Conservation (phyloP, 2,888 invertebrate species). For the Lycophotia porphyrea region DNA sequence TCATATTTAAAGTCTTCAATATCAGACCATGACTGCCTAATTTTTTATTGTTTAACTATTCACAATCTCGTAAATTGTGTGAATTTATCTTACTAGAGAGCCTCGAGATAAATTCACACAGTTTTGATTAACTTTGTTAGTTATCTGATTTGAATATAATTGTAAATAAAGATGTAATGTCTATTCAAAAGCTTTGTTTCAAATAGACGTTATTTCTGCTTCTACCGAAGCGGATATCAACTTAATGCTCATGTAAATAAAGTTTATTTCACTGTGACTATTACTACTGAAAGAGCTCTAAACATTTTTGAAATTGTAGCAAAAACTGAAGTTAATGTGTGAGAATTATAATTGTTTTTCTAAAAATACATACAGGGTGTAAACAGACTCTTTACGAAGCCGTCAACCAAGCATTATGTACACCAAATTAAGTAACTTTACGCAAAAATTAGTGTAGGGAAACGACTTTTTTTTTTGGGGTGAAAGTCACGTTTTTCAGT, state of each 20-base stretch:
- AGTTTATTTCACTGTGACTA: background rate
- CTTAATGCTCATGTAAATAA: background rate
- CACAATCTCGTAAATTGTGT: background rate
- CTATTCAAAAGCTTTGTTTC: background rate
- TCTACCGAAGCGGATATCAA: background rate
- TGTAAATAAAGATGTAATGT: background rate
- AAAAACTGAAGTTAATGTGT: background rate
- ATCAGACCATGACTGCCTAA: too few relatives aligned
- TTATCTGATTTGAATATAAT: slow-evolving; percentile 1
- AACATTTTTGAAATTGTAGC: background rate
- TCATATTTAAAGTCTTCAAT: too few relatives aligned
- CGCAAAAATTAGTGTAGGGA: too few relatives aligned
- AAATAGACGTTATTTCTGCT: background rate
- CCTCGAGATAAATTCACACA: background rate
- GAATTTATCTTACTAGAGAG: background rate
- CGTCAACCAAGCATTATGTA: too few relatives aligned
- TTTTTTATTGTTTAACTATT: background rate
- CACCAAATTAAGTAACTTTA: too few relatives aligned
- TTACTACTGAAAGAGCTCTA: background rate
- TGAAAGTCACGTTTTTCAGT: too few relatives aligned
- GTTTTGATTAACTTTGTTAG: background rate
- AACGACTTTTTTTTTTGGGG: too few relatives aligned
- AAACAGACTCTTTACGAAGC: too few relatives aligned
- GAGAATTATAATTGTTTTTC: background rate
- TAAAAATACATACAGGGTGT: background rate